A percentile compares a stretch with the other conserved stretches of the same genome.
Conservation (phyloP, 2,888 invertebrate species). For the Chouioia cunea region DNA sequence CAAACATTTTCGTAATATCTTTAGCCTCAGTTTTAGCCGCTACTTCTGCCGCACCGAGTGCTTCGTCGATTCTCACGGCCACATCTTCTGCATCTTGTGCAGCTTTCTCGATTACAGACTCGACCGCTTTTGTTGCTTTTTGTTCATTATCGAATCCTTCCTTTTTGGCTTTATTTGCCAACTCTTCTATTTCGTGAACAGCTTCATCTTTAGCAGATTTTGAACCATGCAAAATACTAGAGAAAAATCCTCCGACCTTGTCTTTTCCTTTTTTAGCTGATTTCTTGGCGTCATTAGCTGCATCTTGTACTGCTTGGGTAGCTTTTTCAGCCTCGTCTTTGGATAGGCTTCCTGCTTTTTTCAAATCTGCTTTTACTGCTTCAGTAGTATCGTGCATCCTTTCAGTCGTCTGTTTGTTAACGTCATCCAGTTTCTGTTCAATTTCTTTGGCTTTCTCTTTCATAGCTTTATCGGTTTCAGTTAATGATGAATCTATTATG, state of each 20-base stretch:
- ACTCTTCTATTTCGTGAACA: conserved; percentile 50
- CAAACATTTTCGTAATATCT: conserved; percentile 32
- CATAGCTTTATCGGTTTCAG: no score
- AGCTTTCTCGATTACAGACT: not conserved
- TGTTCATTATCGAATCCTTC: conserved; percentile 70
- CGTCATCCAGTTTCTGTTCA: no score
- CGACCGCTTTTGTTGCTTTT: conserved; percentile 63
- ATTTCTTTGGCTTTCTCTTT: conserved; percentile 14
- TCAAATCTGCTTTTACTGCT: no score
- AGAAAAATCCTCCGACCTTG: conserved; percentile 46
- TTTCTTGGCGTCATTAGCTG: conserved; percentile 43
- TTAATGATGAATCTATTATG: no score
- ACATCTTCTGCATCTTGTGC: conserved; percentile 31
- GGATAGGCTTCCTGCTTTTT: no score
- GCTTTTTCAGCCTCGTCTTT: conserved; percentile 1
- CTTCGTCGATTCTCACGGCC: no score
- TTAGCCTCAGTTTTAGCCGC: conserved; percentile 31
- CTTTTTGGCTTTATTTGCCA: conserved; percentile 29
- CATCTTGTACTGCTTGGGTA: conserved; percentile 39
- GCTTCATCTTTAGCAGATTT: conserved; percentile 69
- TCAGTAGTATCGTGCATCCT: no score
- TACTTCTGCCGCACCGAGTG: conserved; percentile 21
- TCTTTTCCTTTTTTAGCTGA: conserved; percentile 47
- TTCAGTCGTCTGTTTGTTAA: no score
- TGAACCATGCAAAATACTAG: conserved; percentile 46